Base-by-base conservation (phyloP, 1,140 invertebrate species). In the Mamestra configurata region DNA sequence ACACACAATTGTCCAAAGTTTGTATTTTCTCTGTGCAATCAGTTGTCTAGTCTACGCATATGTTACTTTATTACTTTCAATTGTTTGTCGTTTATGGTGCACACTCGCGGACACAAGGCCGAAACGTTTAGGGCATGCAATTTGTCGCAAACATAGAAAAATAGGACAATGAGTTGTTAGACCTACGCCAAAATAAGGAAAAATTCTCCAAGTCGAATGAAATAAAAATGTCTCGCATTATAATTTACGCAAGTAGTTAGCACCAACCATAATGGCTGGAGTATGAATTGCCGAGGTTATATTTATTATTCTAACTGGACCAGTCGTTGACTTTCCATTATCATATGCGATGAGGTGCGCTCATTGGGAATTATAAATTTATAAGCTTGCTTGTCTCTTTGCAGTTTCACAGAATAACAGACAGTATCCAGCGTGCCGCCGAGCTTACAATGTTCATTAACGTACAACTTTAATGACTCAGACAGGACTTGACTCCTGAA, bases 281-380 rank as follows among this genome's bases (percentile, higher is more conserved):
- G 8, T 51, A 55, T 81, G 43, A 72, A 72, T 81, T 66, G 49
- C 20, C 71, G 51, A 86, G 77, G 83, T 83, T 86, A 84, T 79
- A 83, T 88, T 88, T 85, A 88, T 87, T 86, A 86, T 76, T 79
- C 70, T 82, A 87, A 88, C 86, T 86, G 83, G 83, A 84, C 80
- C 86, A 90, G 82, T 86, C 83, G 84, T 88, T 87, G 84, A 88
- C 84, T 91, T 90, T 88, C 83, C 86, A 93, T 93, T 92, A 91
- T 91, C 88, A 92, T 93, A 91, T 80, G 51, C 82, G 81, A 91
- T 91, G 90, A 92, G 88, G 84, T 83, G 84, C 46, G 73, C 85
- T 82, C 73, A 68, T 73, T 76, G 77, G 75, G 84, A 88, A 86
- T 92, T 91, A 90, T 87, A 91, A 88, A 93, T 93, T 89, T 89